Evolutionary conservation across 1,140 invertebrate species (phyloP), one percentile per base, ranked within the genome.

Genomic region (Caligus rogercresseyi): DNA sequence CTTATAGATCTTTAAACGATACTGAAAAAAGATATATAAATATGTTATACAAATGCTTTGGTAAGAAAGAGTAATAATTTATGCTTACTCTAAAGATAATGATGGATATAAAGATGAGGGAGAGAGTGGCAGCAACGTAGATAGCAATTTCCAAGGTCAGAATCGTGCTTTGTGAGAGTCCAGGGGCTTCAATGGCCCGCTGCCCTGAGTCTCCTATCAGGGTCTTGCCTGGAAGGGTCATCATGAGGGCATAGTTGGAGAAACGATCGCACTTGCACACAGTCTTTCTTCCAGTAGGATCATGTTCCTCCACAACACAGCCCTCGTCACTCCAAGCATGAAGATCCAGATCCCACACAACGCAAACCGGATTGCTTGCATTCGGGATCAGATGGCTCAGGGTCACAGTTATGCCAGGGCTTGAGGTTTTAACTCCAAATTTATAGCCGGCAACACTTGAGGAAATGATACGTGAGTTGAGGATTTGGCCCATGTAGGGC

Each of bases 181-280:
- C n/a, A n/a, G n/a, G n/a, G n/a, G n/a, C n/a, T n/a, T n/a, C n/a
- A n/a, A n/a, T n/a, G n/a, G n/a, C n/a, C n/a, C n/a, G n/a, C 15
- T 51, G 13, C 19, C 25, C 7, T 15, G 11, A 51, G 21, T 7
- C 15, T 31, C 56, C 55, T 66, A n/a, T n/a, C n/a, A n/a, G n/a
- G 67, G 18, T 61, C 63, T n/a, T 23, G 83, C 78, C 2, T 65
- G 82, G 81, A 4, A 88, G 81, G 72, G 89, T 87, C 89, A 93
- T 93, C 3, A 94, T 76, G 51, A 94, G 82, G 18, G 91, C 93
- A 76, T 97, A 98, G 76, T 94, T 94, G 4, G 92, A 96, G n/a
- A 97, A 75, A 74, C 97, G 94, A 69, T 89, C 83, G 74, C 93
- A 98, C 64, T 84, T 79, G 74, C 94, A 98, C 1, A 85, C 79